A percentile compares a stretch with the other conserved stretches of the same genome.
Conservation (phyloP, 1,140 invertebrate species). For the Octopus bimaculoides region DNA sequence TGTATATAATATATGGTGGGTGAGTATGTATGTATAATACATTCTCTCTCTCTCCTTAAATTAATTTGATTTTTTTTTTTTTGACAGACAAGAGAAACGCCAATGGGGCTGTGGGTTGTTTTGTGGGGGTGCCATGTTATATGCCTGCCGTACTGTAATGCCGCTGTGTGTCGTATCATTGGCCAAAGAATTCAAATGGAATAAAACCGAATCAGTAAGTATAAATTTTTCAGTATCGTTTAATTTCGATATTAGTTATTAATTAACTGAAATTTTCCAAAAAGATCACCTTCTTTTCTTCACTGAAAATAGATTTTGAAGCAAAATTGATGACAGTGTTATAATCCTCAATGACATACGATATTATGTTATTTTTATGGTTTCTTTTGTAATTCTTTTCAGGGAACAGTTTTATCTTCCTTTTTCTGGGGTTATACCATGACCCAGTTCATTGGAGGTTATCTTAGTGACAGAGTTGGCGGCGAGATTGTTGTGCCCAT, state of each 20-base stretch:
- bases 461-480: constrained; percentile 69
- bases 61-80: background rate
- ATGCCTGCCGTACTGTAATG: constrained; percentile 69
- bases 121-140: constrained; percentile 67
- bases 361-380: too few relatives aligned
- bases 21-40: background rate
- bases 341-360: too few relatives aligned
- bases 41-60: background rate
- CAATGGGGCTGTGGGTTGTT: constrained; percentile 66
- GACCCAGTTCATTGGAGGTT: constrained; percentile 70
- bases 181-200: constrained; percentile 69
- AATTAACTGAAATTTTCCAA: too few relatives aligned
- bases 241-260: too few relatives aligned
- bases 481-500: constrained; percentile 68
- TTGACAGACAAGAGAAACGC: constrained; percentile 54
- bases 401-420: constrained; percentile 69
- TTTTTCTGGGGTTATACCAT: constrained; percentile 78
- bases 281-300: too few relatives aligned
- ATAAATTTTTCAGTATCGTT: background rate
- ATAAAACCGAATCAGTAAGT: constrained; percentile 68
- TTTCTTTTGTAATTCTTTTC: constrained; percentile 19
- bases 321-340: too few relatives aligned
- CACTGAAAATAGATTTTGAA: too few relatives aligned
- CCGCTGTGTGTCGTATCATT: constrained; percentile 68
- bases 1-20: too few relatives aligned